Evolutionary conservation across 2,113 vertebrate genomes (phyloP), one percentile per base, ranked within the genome.

Genomic region (Setophaga kirtlandii): DNA sequence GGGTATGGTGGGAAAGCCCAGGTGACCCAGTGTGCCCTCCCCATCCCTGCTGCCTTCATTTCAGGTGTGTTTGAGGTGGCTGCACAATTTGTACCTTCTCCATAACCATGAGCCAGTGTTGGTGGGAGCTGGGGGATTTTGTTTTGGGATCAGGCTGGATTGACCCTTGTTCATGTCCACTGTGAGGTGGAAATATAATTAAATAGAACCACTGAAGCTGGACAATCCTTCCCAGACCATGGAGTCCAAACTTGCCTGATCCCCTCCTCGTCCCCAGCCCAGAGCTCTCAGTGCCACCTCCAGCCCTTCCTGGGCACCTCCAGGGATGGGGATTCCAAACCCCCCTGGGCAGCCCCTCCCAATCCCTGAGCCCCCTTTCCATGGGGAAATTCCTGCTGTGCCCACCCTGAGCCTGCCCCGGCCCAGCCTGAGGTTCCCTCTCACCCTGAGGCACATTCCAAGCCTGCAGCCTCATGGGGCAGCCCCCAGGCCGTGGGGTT

Each of bases 241-340:
- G 0, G 0, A 75, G 20, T 27, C 10, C 39, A 0, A 5, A 5
- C 46, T 3, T 69, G 63, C 33, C 53, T 0, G 0, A 37, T 86
- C 0, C 25, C 25, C 62, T 21, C 62, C 44, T 5, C 35, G 31
- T 76, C 25, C 13, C 44, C 62, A 76, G 35, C 44, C 52, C 71
- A 59, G 44, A 44, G 53, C 83, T 1, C 62, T 25, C 1, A 42
- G 71, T 67, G 44, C 12, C 60, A 67, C 16, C 1, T 39, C 52
- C 52, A 67, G 70, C 4, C 20, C 3, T 65, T 12, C 70, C 60
- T 1, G 60, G 31, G 6, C 60, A 25, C 20, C n/a, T 49, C 31
- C 42, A 37, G 31, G 47, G 25, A 19, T 42, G 67, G 12, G 17
- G 0, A 58, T 44, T 50, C 21, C 76, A 73, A 49, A 22, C 7